phyloP scores from a whole-genome alignment of 2,797 vertebrate species.

The Salarias fasciatus region DNA sequence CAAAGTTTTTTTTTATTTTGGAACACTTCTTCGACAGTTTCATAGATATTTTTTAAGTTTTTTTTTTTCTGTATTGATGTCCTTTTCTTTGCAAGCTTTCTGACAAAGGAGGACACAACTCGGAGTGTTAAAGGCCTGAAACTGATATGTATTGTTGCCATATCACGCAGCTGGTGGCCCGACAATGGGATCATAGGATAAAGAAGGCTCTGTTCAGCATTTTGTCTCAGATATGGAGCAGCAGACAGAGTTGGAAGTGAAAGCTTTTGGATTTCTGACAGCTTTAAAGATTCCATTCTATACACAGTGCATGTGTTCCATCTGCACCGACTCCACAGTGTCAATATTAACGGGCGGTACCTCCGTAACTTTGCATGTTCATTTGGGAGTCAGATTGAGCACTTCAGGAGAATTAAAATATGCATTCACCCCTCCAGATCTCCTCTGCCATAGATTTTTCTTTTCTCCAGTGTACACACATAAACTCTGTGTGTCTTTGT shows the following conservation, averaged over 20 bases:
- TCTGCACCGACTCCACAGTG: constrained; percentile 1
- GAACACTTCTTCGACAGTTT: no score
- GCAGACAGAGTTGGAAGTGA: constrained; percentile 37
- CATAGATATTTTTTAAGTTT: no score
- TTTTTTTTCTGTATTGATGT: neutral
- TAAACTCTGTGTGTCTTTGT: no score
- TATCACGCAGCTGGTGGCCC: constrained; percentile 49
- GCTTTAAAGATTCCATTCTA: constrained; percentile 21
- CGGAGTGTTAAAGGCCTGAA: constrained; percentile 42
- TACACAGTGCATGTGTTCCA: constrained; percentile 12
- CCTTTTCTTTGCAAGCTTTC: neutral
- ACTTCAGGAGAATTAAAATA: neutral
- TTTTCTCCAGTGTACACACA: neutral
- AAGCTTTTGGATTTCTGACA: constrained; percentile 36
- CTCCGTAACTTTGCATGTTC: constrained; percentile 47
- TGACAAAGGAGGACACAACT: no score
- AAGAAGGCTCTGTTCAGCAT: neutral
- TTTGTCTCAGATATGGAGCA: constrained; percentile 17
- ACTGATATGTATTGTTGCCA: constrained; percentile 39
- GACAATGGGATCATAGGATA: constrained; percentile 35
- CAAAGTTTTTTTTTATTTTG: no score
- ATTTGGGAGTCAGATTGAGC: constrained; percentile 53
- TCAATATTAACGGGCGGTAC: constrained; percentile 15
- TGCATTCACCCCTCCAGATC: neutral
- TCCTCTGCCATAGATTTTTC: neutral